Base-by-base conservation (phyloP, 2,797 vertebrate species). In the Epinephelus malabaricus region DNA sequence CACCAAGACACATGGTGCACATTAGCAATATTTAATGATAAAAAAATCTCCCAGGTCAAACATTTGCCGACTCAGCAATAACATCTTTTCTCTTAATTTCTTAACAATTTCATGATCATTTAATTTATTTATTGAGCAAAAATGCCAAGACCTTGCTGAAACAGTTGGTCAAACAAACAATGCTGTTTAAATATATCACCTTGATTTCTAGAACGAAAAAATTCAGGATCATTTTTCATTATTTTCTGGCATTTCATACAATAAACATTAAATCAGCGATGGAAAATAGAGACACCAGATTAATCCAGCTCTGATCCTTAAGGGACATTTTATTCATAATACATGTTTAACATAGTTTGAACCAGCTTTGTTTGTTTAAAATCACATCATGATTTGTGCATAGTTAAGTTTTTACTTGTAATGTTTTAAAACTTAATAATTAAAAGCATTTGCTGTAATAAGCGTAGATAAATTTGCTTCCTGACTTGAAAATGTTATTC, bases 401-500 rank as follows among this genome's bases (percentile, higher is more conserved):
- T n/a, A 14, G 19, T 50, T 68, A 7, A 0, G 3, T 13, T 53
- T 67, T 71, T 34, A 23, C 9, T 43, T 38, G 3, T 1, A 34
- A 25, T 23, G 23, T 21, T 55, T 34, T 15, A 12, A 34, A 27
- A 38, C 14, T 12, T 34, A 55, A 30, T 19, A 8, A 53, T 43
- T 19, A 38, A 76, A 56, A 53, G 4, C 14, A 2, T 63, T 50
- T 21, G 13, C 45, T 21, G 27, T 51, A 25, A 19, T 43, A 38
- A 45, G 19, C 76, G 15, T 14, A 45, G 10, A 69, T 50, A 11
- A 6, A 0, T 70, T 59, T 23, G 30, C n/a, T 75, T 63, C 66
- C 47, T 46, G 54, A 68, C 40, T 64, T 70, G 45, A 84, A 76
- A 63, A 38, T 19, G 30, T 62, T 45, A 61, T 49, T 63, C 46